phyloP scores from a whole-genome alignment of 2,797 vertebrate species.

The Eulemur rubriventer region DNA sequence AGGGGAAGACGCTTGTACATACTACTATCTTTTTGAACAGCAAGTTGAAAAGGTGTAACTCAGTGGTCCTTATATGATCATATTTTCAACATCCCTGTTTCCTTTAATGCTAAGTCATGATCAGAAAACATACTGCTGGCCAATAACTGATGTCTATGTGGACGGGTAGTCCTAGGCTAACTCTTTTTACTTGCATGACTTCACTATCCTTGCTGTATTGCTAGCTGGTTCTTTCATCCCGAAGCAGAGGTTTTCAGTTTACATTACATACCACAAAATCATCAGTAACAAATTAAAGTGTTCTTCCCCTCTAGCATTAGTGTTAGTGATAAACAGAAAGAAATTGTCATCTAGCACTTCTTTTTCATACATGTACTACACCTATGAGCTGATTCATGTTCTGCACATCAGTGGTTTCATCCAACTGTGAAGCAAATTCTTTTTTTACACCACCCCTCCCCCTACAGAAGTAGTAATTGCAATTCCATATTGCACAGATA shows the following conservation, averaged over 20 bases:
- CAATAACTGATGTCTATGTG: no score
- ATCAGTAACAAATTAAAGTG: background rate
- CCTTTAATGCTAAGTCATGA: background rate
- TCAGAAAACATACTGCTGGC: background rate
- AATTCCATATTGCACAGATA: background rate
- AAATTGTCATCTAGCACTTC: background rate
- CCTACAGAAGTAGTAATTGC: background rate
- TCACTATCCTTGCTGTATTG: background rate
- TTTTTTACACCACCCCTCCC: background rate
- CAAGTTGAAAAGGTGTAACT: background rate
- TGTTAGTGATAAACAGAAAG: background rate
- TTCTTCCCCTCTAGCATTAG: background rate
- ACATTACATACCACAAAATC: background rate
- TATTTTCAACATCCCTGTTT: background rate
- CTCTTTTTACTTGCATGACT: background rate
- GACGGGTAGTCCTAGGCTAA: background rate
- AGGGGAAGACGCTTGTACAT: background rate
- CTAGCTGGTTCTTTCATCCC: background rate
- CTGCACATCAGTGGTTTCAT: background rate
- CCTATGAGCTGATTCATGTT: background rate
- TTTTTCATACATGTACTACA: background rate
- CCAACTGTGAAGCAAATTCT: slow-evolving; percentile 5
- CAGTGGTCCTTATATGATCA: background rate
- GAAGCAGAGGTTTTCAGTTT: background rate
- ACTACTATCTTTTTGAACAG: background rate